Evolutionary conservation across 2,797 vertebrate genomes (phyloP), one percentile per base, ranked within the genome.

Genomic region (Pygocentrus nattereri): DNA sequence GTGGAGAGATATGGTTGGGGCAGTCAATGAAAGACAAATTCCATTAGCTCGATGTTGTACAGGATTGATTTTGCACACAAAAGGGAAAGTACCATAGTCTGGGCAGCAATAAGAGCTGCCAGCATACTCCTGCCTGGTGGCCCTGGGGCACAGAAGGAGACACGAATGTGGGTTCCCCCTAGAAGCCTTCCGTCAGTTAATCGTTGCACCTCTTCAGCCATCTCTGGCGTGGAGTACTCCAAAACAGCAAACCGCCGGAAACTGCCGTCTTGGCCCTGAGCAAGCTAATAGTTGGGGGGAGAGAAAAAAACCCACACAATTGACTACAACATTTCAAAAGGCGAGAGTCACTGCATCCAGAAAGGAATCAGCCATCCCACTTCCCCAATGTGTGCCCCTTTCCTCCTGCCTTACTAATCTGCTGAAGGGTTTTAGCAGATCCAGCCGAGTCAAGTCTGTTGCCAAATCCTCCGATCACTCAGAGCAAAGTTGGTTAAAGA

Each of bases 101-200:
- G 97, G 0, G 97, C 97, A 0, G 97, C 97, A 0, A 97, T 98
- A 64, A 99, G 93, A 0, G 97, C 97, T 0, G 97, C 96, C 87
- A 99, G 81, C 96, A 97, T 97, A 91, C 97, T 98, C 85, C 97
- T 95, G 19, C 97, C 97, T 0, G 97, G 96, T 5, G 96, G 96
- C 0, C 97, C 97, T 0, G 97, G 97, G 30, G 96, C 97, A n/a
- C 97, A 99, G 93, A 98, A 98, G 74, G 97, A 97, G 12, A 97
- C 95, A 0, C 97, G 93, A 80, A 98, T 86, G 71, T 91, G 93
- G 0, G 93, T 91, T 61, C 95, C 95, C 0, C 92, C 95, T 18
- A 97, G 90, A 2, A 86, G 84, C 58, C 94, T 84, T 65, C 95
- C 95, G 0, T 97, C 95, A 0, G 92, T 88, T 56, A 85, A 86